A percentile compares a stretch with the other conserved stretches of the same genome.
Conservation (phyloP, 2,888 invertebrate species). For the Agriopis marginaria region DNA sequence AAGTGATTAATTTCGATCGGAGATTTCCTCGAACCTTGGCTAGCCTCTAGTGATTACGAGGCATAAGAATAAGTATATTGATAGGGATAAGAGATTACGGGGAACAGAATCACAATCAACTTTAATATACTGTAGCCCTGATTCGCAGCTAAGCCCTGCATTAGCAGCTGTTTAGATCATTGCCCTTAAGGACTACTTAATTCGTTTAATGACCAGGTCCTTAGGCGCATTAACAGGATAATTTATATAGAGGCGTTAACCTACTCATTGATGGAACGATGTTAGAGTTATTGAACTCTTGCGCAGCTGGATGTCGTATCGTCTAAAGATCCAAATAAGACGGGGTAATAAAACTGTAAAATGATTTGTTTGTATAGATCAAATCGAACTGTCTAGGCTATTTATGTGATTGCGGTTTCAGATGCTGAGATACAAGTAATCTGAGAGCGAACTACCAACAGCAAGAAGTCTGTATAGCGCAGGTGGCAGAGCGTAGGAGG, state of each 20-base stretch:
- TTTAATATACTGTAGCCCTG: background rate
- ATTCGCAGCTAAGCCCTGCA: background rate
- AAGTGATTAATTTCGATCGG: background rate
- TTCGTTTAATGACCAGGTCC: conserved; percentile 28
- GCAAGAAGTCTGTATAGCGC: conserved; percentile 30
- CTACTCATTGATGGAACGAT: conserved; percentile 18
- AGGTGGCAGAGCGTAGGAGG: conserved; percentile 39
- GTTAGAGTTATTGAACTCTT: conserved; percentile 28
- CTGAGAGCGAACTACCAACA: conserved; percentile 12
- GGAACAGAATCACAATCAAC: background rate
- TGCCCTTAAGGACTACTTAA: conserved; percentile 20
- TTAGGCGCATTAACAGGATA: conserved; percentile 23
- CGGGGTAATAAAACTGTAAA: background rate
- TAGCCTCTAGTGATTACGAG: too few relatives aligned
- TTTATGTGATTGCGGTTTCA: conserved; percentile 6
- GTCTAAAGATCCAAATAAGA: background rate
- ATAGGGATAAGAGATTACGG: background rate
- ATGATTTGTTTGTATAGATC: background rate
- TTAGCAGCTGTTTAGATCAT: conserved; percentile 17
- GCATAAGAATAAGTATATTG: background rate
- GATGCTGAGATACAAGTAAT: conserved; percentile 20
- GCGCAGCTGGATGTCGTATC: conserved; percentile 7
- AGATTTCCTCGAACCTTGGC: background rate
- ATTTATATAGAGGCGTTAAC: conserved; percentile 24
- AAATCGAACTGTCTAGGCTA: background rate